These are phyloP conservation scores for Nipponia nippon DNA, from an alignment of 2,113 vertebrate genomes.

Conservation along the genomic window DNA sequence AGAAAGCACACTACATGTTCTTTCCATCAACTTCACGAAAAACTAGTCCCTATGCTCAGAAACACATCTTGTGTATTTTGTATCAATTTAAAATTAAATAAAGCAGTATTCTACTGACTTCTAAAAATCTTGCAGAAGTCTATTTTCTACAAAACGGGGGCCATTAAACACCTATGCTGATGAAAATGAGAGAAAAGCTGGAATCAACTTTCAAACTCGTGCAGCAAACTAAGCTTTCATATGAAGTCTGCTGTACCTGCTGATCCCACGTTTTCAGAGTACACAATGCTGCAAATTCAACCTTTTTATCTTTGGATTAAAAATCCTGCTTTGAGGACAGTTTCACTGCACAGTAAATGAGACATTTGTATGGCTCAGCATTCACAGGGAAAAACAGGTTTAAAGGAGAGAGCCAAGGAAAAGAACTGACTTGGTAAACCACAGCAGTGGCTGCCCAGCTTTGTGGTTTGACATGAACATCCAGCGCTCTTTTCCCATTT, in stretches of 20 bases:
- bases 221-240: background rate
- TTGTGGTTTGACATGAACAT: rapidly evolving
- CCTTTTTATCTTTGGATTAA: background rate
- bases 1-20: background rate
- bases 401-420: background rate
- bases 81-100: background rate
- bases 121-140: background rate
- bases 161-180: background rate
- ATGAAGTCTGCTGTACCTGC: background rate
- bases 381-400: too few species aligned
- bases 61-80: background rate
- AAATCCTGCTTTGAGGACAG: background rate
- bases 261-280: background rate
- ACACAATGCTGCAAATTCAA: background rate
- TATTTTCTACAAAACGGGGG: background rate
- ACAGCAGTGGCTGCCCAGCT: background rate
- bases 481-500: background rate
- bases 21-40: background rate
- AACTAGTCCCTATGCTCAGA: background rate
- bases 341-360: background rate
- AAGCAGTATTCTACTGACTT: background rate
- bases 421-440: background rate
- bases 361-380: rapidly evolving
- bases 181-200: background rate
- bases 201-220: rapidly evolving